Percentiles rank a stretch among this genome's conserved stretches.
Evolutionary conservation across 2,888 invertebrate species (phyloP).

Genomic region (Leptarthrus brevirostris): DNA sequence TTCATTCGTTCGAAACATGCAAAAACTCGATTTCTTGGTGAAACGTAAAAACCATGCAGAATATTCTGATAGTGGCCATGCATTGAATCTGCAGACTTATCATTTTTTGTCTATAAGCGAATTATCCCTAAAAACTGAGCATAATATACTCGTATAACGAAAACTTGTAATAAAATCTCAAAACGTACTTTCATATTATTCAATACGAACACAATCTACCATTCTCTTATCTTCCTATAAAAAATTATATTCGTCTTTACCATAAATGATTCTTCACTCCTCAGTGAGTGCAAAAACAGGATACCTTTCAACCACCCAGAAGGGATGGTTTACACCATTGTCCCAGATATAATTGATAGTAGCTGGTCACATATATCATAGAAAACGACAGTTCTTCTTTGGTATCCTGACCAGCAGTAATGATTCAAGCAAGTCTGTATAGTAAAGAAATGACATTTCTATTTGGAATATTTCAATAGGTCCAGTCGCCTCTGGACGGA

Average conservation of each 20-base stretch:
- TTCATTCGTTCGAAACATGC: too few relatives aligned
- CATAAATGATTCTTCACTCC: slow-evolving; percentile 24
- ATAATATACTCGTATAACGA: too few relatives aligned
- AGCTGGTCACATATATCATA: slow-evolving; percentile 18
- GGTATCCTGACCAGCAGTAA: neutral
- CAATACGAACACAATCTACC: too few relatives aligned
- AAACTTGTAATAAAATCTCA: too few relatives aligned
- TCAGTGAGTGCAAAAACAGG: neutral
- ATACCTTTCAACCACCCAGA: slow-evolving; percentile 9
- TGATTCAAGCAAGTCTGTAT: slow-evolving; percentile 35
- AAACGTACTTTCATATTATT: too few relatives aligned
- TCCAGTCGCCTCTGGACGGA: slow-evolving; percentile 18
- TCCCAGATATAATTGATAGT: slow-evolving; percentile 26
- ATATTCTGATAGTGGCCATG: too few relatives aligned
- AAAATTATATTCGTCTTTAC: neutral
- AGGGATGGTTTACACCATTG: slow-evolving; percentile 21
- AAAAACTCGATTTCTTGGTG: too few relatives aligned
- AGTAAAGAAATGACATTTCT: slow-evolving; percentile 31
- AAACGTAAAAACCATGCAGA: too few relatives aligned
- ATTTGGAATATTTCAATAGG: slow-evolving; percentile 35
- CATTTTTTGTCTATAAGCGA: too few relatives aligned
- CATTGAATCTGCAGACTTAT: too few relatives aligned
- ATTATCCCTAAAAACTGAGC: too few relatives aligned
- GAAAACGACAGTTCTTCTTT: neutral
- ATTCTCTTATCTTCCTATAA: too few relatives aligned